Evolutionary conservation across 2,797 vertebrate genomes (phyloP), one percentile per base, ranked within the genome.

Genomic region (Xerus rutilus): DNA sequence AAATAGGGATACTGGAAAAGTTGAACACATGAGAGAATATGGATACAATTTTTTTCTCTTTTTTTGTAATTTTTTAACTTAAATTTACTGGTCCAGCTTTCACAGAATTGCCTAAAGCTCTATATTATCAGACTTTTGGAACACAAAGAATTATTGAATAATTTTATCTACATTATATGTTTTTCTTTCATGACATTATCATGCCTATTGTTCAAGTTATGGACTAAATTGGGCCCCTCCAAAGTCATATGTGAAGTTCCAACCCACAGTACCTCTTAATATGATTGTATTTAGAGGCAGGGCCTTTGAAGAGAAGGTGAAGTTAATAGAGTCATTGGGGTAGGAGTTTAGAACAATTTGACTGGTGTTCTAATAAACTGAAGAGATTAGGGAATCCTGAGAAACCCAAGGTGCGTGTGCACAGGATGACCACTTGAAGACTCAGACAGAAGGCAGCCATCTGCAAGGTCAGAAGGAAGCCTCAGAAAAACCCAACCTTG

Each of bases 331-430:
- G 11, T 1, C 28, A 7, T 2, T 1, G 10, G 28, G 13, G 14
- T 25, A 1, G 20, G 7, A 13, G 1, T 62, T 32, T 47, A 25
- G 43, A 47, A 47, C 14, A 47, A 62, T 62, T 18, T 74, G 32
- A 62, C 0, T 25, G 7, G 20, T 21, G 1, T 45, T 39, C 12
- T 59, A n/a, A 18, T 6, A 25, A 74, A 62, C 62, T 47, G 20
- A 47, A 43, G 20, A 47, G 14, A n/a, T 23, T 32, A 47, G 20
- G 20, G 15, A 25, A 86, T 70, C 13, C 21, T 35, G 32, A 70
- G 21, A 25, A 59, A 74, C 18, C 43, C 32, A 20, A 35, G 1
- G 2, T n/a, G 18, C 1, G 23, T 11, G 4, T 15, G 0, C 28
- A 45, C 28, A 14, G 9, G 11, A 21, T 0, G 2, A 5, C 57